Percentiles rank a stretch among this genome's conserved stretches.
phyloP scores from a whole-genome alignment of 2,888 invertebrate genomes.

The Coleophora deauratella region DNA sequence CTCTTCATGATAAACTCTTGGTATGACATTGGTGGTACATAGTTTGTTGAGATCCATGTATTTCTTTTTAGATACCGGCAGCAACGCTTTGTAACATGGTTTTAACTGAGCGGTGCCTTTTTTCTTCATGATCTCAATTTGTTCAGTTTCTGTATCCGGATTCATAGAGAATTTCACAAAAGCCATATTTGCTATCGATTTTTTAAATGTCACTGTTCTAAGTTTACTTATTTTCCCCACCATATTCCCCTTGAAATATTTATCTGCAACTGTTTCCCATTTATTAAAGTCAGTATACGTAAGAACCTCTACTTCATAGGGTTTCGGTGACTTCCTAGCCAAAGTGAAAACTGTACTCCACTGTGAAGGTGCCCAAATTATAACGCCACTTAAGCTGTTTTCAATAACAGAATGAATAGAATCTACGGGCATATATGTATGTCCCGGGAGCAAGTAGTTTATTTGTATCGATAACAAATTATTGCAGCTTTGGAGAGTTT shows the following conservation, averaged over 20 bases:
- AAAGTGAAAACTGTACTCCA: constrained; percentile 24
- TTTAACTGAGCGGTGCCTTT: not conserved
- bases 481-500: constrained; percentile 15
- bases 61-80: not conserved
- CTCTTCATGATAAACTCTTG: not conserved
- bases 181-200: constrained; percentile 9
- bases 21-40: not conserved
- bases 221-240: constrained; percentile 20
- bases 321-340: constrained; percentile 17
- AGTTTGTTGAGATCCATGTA: not conserved
- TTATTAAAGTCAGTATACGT: constrained; percentile 17
- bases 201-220: constrained; percentile 17
- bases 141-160: not conserved
- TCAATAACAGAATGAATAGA: constrained; percentile 26
- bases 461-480: constrained; percentile 20
- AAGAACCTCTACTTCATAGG: constrained; percentile 16
- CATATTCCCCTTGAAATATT: constrained; percentile 19
- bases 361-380: constrained; percentile 28
- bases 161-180: constrained; percentile 15
- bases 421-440: constrained; percentile 34
- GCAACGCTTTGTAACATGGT: not conserved
- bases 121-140: not conserved
- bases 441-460: constrained; percentile 24
- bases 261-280: constrained; percentile 18
- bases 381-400: constrained; percentile 18